These are phyloP conservation scores for Zaprionus camerounensis DNA, from an alignment of 1,140 invertebrate species.

Conservation along the genomic window DNA sequence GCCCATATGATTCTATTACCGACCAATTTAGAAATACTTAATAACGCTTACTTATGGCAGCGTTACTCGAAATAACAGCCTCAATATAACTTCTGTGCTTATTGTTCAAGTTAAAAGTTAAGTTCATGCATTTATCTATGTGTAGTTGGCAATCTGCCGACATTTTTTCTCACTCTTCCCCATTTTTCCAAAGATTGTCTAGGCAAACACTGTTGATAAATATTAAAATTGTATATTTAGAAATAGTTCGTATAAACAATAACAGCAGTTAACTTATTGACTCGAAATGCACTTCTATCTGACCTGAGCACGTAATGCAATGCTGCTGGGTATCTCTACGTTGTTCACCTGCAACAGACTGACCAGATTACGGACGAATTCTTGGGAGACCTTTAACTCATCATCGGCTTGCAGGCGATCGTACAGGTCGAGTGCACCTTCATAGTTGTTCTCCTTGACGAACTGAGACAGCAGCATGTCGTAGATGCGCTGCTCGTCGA, in stretches of 20 bases:
- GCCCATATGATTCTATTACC: too few relatives aligned
- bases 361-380: conserved; percentile 76
- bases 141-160: too few relatives aligned
- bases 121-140: too few relatives aligned
- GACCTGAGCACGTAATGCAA: conserved; percentile 74
- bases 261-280: conserved; percentile 3
- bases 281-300: conserved; percentile 50
- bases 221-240: conserved; percentile 33
- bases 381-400: conserved; percentile 76
- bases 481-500: conserved; percentile 83
- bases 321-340: conserved; percentile 71
- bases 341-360: conserved; percentile 73
- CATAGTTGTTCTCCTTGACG: conserved; percentile 81
- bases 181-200: background rate
- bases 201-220: background rate
- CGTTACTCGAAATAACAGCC: too few relatives aligned
- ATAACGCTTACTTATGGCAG: too few relatives aligned
- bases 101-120: too few relatives aligned
- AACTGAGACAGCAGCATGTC: conserved; percentile 84
- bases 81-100: too few relatives aligned
- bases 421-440: conserved; percentile 79
- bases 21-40: too few relatives aligned
- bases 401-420: conserved; percentile 81
- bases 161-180: too few relatives aligned
- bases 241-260: conserved; percentile 6